Evolutionary conservation across 2,113 vertebrate genomes (phyloP).

Genomic region (Dicrurus megarhynchus): DNA sequence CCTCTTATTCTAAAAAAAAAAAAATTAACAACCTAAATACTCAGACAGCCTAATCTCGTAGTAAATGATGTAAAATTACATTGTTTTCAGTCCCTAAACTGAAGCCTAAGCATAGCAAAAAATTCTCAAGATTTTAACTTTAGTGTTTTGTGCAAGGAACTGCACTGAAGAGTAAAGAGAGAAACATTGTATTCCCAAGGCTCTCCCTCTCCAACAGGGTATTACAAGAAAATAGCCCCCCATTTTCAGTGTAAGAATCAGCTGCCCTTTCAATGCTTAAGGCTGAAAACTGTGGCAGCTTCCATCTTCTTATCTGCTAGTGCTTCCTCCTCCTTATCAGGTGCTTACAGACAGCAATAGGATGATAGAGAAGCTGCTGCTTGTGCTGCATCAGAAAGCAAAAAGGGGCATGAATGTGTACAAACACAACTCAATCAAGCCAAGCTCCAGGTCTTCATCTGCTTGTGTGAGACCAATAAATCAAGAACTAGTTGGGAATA

Average conservation of each 20-base stretch:
- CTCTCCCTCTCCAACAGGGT: neutral
- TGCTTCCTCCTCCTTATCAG: slow-evolving; percentile 30
- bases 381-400: neutral
- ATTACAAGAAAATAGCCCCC: neutral
- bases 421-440: neutral
- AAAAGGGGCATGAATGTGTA: neutral
- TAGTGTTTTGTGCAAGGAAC: neutral
- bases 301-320: slow-evolving; percentile 15
- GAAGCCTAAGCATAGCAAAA: neutral
- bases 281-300: neutral
- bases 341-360: neutral
- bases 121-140: neutral
- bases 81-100: neutral
- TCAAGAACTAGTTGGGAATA: neutral
- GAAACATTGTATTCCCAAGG: neutral
- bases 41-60: neutral
- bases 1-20: neutral
- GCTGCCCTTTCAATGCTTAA: neutral
- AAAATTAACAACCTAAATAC: neutral
- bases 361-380: neutral
- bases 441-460: neutral
- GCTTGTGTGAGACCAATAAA: neutral
- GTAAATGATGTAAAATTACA: neutral
- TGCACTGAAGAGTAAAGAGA: neutral
- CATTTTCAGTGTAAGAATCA: neutral